Percentiles rank a stretch among this genome's conserved stretches.
Conservation (phyloP, 1,140 invertebrate species). For the Trichoplusia ni region DNA sequence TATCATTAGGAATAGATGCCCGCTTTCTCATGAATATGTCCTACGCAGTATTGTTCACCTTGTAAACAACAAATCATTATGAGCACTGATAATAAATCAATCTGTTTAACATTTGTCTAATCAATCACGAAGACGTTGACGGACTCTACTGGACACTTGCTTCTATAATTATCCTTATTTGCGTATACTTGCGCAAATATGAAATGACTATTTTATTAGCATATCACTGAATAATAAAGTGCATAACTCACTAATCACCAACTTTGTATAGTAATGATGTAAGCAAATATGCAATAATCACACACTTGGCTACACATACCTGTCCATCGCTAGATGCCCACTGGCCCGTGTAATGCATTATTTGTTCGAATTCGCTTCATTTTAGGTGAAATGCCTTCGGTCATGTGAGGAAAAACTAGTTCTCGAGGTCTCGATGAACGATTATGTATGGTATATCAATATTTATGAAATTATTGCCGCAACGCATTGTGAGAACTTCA, state of each 20-base stretch:
- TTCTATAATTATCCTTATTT: too few species aligned
- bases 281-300: constrained; percentile 49
- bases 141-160: neutral
- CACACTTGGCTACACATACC: constrained; percentile 49
- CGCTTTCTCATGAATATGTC: too few species aligned
- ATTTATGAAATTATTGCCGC: neutral
- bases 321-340: constrained; percentile 55
- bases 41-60: too few species aligned
- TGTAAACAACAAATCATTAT: too few species aligned
- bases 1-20: too few species aligned
- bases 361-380: constrained; percentile 16
- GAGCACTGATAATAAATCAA: too few species aligned
- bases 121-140: too few species aligned
- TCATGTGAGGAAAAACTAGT: neutral
- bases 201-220: constrained; percentile 6
- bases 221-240: constrained; percentile 11
- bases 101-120: too few species aligned
- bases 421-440: neutral
- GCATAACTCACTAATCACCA: constrained; percentile 1
- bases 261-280: constrained; percentile 27
- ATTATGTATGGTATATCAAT: neutral
- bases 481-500: neutral
- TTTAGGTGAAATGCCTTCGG: constrained; percentile 5
- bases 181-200: neutral
- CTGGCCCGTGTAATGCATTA: constrained; percentile 52